Evolutionary conservation across 2,797 vertebrate genomes (phyloP), one percentile per base, ranked within the genome.

Genomic region (Bovichtus variegatus): DNA sequence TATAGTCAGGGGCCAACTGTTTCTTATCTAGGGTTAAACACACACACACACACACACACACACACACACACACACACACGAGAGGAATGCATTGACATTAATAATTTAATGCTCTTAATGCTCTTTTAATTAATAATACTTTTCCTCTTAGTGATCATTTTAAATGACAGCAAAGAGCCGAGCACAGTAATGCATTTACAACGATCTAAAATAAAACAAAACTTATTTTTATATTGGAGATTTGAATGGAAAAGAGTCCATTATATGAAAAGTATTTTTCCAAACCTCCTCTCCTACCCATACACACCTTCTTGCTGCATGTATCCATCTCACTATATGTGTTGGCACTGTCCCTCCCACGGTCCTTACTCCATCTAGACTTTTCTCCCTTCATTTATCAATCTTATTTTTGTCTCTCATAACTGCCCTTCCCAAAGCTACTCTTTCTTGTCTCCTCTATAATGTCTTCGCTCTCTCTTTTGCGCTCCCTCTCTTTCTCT

Each of bases 381-480:
- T 15, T 19, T 16, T 29, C 18, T 51, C 6, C 34, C 21, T 70
- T 3, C 10, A 44, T 76, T 64, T 25, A 71, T 53, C 34, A 68
- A 18, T 60, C 41, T 36, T 55, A 59, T 58, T 55, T 10, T 15
- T 47, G 5, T 29, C 57, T 63, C 47, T 57, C 7, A 36, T 59
- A 34, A 47, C 55, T 21, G 16, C 51, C 41, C 64, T 55, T 66
- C 65, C 50, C 29, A 54, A 49, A 65, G 61, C 61, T 46, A 31
- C 67, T 76, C 36, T 73, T 68, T 51, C 74, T 44, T 65, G 46
- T 59, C 78, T 79, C 47, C 59, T 81, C 71, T 71, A 31, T 74
- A 75, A 67, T 83, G 71, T 85, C 71, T 77, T 63, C 53, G 70
- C 51, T 34, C 53, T 40, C 51, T 77, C 21, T 61, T 43, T 74